Evolutionary conservation across 2,113 vertebrate species (phyloP), one percentile per base, ranked within the genome.

Genomic region (Ariopsis seemanni): DNA sequence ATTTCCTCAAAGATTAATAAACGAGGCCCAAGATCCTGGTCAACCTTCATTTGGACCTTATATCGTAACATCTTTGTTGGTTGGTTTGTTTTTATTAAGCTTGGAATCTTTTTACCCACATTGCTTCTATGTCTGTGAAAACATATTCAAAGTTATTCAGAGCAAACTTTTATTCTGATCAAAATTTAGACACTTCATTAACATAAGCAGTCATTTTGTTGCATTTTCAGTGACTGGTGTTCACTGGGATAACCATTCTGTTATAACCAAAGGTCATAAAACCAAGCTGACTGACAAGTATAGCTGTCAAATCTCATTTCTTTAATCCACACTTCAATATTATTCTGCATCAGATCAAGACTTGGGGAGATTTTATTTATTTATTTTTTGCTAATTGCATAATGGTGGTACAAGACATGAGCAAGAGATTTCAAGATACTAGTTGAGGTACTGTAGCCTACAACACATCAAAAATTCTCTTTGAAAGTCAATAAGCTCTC

Each of bases 401-500:
- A 60, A 57, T 65, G 71, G 18, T 34, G 15, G 4, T 74, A 65
- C 9, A 65, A 62, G 60, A 34, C 48, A 79, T 63, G 48, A 86
- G 48, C 50, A 69, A 53, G 84, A 78, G 57, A 65, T 50, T 50
- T 77, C 5, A 27, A 85, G 85, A 86, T 30, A 42, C 8, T 34
- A 15, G 75, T 55, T 50, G 27, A 67, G 18, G 34, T 42, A 42
- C 34, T 42, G 69, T 25, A 75, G 27, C 42, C 20, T 82, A 90
- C 89, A 82, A 88, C 89, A 82, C 91, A 92, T 93, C 91, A 91
- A 84, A 87, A 92, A 93, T 89, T 82, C 34, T 90, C 87, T 90
- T 91, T 83, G 88, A 81, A 92, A 94, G 94, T 93, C 93, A 92
- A 93, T 94, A 94, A 90, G 62, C 90, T 91, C 90, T 92, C 86